Conservation (phyloP, 30 jellyfish, hydroid and myxozoan genomes). For the Chrysaora quinquecirrha region DNA sequence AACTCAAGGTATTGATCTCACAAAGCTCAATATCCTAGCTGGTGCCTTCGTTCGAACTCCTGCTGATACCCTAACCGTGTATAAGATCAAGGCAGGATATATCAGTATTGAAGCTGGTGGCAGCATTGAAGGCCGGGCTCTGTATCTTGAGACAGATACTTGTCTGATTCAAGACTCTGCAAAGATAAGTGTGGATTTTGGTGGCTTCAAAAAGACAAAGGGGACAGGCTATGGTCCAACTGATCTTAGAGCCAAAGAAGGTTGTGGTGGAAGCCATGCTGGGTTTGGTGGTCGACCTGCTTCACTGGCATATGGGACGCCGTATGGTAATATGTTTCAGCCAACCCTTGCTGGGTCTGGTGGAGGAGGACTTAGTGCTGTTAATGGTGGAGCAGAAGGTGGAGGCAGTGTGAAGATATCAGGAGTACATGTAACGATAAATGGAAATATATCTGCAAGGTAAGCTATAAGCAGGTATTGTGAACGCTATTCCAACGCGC, state of each 20-base stretch:
- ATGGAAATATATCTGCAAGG: constrained; percentile 58
- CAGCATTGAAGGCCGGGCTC: constrained; percentile 33
- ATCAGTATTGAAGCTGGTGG: constrained; percentile 55
- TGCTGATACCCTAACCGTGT: neutral
- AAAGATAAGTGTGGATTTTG: constrained; percentile 18
- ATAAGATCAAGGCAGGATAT: constrained; percentile 19
- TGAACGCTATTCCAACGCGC: neutral
- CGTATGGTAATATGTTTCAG: constrained; percentile 61
- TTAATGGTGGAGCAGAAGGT: constrained; percentile 65
- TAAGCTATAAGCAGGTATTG: neutral
- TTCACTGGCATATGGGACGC: constrained; percentile 25
- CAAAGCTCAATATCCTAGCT: constrained; percentile 31
- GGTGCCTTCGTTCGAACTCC: constrained; percentile 29
- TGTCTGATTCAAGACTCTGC: constrained; percentile 37
- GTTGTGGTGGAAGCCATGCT: constrained; percentile 77
- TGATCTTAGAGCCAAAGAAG: constrained; percentile 35
- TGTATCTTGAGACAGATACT: constrained; percentile 25
- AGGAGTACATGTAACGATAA: constrained; percentile 22
- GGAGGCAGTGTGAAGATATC: constrained; percentile 44
- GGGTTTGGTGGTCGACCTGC: constrained; percentile 65
- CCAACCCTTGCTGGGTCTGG: constrained; percentile 64
- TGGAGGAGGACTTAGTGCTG: constrained; percentile 75
- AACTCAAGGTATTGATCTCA: constrained; percentile 6
- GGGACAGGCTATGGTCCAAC: constrained; percentile 67
- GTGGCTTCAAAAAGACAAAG: constrained; percentile 29